Evolutionary conservation across 2,113 vertebrate genomes (phyloP), one percentile per base, ranked within the genome.

Genomic region (Calyptomena viridis): DNA sequence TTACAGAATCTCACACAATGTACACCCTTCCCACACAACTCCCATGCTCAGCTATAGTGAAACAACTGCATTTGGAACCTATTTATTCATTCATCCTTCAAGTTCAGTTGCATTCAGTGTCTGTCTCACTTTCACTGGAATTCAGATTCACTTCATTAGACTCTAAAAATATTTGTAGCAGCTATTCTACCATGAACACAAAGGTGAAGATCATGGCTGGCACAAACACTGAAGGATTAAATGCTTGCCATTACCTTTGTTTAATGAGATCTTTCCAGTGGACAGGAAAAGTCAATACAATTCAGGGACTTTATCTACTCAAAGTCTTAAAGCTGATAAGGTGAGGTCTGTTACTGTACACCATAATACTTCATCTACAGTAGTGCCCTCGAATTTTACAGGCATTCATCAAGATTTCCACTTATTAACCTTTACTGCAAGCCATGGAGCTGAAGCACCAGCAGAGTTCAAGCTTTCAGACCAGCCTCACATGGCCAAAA

Each of bases 11-110:
- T 68, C 50, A 56, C 27, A 49, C 58, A 79, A 72, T 59, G 81
- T 68, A 89, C 19, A 75, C 18, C 28, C 85, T 79, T 89, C 87
- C 87, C 53, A 93, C 89, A 80, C 73, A 88, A 86, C 59, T 92
- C 84, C 81, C 49, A 67, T 33, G 49, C 33, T 67, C 71, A 66
- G n/a, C 35, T 69, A 4, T 5, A 82, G 33, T 72, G 84, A 73
- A 93, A 75, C 72, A 92, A 53, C 49, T 79, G 52, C 60, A 75
- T 35, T 72, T 78, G 37, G 21, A 67, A 81, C 33, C 35, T 67
- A 66, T 58, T 92, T 73, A 66, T 67, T 90, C 42, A 83, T 27
- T 69, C 76, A 53, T 28, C 72, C 46, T 46, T 60, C 27, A 67
- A 44, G 33, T 67, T 87, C 80, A 67, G 47, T 11, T 75, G 22